A percentile compares a stretch with the other conserved stretches of the same genome.
Evolutionary conservation across 2,113 vertebrate species (phyloP).

Genomic region (Chloropsis cyanopogon): DNA sequence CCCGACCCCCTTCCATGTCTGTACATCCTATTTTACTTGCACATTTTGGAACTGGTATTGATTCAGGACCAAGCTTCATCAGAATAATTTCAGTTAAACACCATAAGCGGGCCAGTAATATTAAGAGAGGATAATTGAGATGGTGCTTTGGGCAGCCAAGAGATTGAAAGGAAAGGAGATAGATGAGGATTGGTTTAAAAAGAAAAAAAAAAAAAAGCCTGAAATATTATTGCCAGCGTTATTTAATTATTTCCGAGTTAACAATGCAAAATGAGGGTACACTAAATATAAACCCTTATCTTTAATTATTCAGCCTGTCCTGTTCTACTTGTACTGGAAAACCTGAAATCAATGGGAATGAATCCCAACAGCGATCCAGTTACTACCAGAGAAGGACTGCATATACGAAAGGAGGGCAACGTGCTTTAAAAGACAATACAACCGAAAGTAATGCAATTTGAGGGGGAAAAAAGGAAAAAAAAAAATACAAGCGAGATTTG

Average conservation of each 20-base stretch:
- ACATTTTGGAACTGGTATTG: background rate
- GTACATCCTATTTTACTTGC: background rate
- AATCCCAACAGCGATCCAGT: background rate
- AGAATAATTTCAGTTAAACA: background rate
- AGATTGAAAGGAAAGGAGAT: background rate
- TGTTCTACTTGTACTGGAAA: background rate
- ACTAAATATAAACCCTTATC: background rate
- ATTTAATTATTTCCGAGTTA: background rate
- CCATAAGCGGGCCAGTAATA: background rate
- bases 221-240: background rate
- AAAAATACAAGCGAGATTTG: background rate
- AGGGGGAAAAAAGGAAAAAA: rapidly evolving
- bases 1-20: rapidly evolving
- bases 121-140: background rate
- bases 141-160: background rate
- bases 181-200: background rate
- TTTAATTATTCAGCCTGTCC: background rate
- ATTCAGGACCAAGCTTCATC: background rate
- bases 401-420: background rate
- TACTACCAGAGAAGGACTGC: background rate
- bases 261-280: background rate
- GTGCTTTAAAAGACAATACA: background rate
- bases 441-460: background rate
- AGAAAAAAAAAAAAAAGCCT: no score
- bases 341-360: background rate